A percentile compares a stretch with the other conserved stretches of the same genome.
Evolutionary conservation across 2,888 invertebrate genomes (phyloP).

Genomic region (Helicoverpa assulta): DNA sequence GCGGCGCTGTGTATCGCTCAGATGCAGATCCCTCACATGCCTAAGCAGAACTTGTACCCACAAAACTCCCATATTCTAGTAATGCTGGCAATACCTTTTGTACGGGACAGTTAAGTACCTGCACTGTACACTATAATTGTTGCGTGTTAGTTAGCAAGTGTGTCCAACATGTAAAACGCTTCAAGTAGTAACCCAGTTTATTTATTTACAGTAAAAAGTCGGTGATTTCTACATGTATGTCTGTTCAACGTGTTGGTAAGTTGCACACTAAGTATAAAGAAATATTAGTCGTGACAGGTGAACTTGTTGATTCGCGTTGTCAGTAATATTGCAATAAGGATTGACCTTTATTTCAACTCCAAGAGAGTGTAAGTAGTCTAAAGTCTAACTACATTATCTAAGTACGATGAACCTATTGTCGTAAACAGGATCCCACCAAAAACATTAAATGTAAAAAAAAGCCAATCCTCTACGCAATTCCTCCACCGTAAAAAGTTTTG

Average conservation of each 20-base stretch:
- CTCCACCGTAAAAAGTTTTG: too few species aligned
- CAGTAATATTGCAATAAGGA: neutral
- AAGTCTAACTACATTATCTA: too few species aligned
- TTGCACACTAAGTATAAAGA: slow-evolving; percentile 1
- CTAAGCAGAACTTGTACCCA: too few species aligned
- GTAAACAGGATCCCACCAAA: too few species aligned
- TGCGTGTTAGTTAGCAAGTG: neutral
- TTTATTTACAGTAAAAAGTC: slow-evolving; percentile 3
- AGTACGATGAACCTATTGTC: too few species aligned
- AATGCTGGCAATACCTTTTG: too few species aligned
- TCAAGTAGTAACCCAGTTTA: slow-evolving; percentile 1
- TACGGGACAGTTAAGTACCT: neutral
- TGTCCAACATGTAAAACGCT: slow-evolving; percentile 5
- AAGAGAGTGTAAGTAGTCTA: too few species aligned
- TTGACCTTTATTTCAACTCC: neutral
- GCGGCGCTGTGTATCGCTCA: too few species aligned
- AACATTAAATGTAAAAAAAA: too few species aligned
- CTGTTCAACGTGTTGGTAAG: slow-evolving; percentile 1
- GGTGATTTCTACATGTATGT: slow-evolving; percentile 1
- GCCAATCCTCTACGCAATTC: too few species aligned
- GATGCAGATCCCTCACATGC: too few species aligned
- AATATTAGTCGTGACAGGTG: neutral
- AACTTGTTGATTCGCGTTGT: slow-evolving; percentile 1
- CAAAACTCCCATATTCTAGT: too few species aligned
- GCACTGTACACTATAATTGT: slow-evolving; percentile 2